These are phyloP conservation scores for Spea hammondii DNA, from an alignment of 2,797 vertebrate species.

Conservation along the genomic window DNA sequence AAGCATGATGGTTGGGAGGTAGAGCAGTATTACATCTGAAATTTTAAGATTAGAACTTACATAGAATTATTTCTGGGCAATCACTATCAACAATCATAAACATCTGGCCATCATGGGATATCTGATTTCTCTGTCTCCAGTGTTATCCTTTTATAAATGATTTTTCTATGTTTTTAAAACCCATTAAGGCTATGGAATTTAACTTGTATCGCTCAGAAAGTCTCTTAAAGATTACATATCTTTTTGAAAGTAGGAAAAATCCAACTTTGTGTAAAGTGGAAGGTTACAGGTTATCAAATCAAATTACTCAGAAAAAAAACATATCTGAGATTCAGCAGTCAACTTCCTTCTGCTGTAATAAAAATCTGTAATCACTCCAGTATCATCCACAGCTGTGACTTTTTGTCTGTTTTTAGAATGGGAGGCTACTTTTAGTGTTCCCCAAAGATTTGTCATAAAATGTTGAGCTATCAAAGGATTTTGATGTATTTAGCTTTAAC, in stretches of 20 bases:
- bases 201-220: not conserved
- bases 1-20: too few species aligned
- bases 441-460: slow-evolving; percentile 23
- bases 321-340: slow-evolving; percentile 16
- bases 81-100: not conserved
- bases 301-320: slow-evolving; percentile 34
- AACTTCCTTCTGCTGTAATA: slow-evolving; percentile 26
- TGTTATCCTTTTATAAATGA: slow-evolving; percentile 7
- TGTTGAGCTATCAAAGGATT: slow-evolving; percentile 24
- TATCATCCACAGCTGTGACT: slow-evolving; percentile 28
- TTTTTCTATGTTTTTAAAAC: not conserved
- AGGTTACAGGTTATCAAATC: slow-evolving; percentile 43
- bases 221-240: slow-evolving; percentile 19
- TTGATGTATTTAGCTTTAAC: slow-evolving; percentile 36
- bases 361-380: slow-evolving; percentile 30
- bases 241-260: slow-evolving; percentile 24
- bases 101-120: slow-evolving; percentile 8
- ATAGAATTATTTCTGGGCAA: not conserved
- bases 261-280: slow-evolving; percentile 11
- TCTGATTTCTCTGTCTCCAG: not conserved
- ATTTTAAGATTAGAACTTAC: not conserved
- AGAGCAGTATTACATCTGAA: not conserved
- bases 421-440: slow-evolving; percentile 15
- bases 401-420: slow-evolving; percentile 31
- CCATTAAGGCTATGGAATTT: not conserved